phyloP scores from a whole-genome alignment of 2,797 vertebrate genomes.

The Danio tinwini region DNA sequence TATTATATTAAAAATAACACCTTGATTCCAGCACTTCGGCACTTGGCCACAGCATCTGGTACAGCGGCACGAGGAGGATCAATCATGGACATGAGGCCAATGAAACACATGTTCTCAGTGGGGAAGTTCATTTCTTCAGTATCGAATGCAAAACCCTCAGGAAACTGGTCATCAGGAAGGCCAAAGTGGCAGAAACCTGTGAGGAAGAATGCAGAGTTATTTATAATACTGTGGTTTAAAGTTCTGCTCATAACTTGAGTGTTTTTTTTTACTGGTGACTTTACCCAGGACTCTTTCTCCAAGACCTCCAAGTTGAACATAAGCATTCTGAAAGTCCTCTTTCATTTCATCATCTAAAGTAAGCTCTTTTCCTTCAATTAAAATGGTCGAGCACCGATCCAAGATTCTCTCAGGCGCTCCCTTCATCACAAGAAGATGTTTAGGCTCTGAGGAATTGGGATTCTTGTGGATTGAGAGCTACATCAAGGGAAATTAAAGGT shows the following conservation, averaged over 20 bases:
- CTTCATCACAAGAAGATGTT: slow-evolving; percentile 93
- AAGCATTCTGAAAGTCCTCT: slow-evolving; percentile 93
- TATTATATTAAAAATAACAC: slow-evolving; percentile 60
- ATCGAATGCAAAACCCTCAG: slow-evolving; percentile 85
- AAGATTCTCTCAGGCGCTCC: slow-evolving; percentile 92
- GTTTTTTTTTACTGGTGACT: neutral
- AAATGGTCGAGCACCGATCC: slow-evolving; percentile 89
- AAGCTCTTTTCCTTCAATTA: slow-evolving; percentile 89
- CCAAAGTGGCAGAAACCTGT: slow-evolving; percentile 84
- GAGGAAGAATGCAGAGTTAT: neutral
- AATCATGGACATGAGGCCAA: slow-evolving; percentile 90
- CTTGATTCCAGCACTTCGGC: slow-evolving; percentile 90
- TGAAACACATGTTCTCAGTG: slow-evolving; percentile 85
- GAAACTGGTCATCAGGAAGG: slow-evolving; percentile 85
- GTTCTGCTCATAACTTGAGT: neutral
- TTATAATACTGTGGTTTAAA: neutral
- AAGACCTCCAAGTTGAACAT: slow-evolving; percentile 90
- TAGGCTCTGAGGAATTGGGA: slow-evolving; percentile 74
- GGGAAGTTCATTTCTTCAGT: slow-evolving; percentile 85
- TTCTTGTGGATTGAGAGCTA: slow-evolving; percentile 92
- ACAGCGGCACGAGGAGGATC: slow-evolving; percentile 89
- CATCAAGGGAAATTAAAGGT: slow-evolving; percentile 18
- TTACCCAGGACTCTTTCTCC: slow-evolving; percentile 90
- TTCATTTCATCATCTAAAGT: slow-evolving; percentile 89
- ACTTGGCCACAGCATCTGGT: slow-evolving; percentile 87